Conservation (phyloP, 2,888 invertebrate genomes). For the Cataglyphis albicans region DNA sequence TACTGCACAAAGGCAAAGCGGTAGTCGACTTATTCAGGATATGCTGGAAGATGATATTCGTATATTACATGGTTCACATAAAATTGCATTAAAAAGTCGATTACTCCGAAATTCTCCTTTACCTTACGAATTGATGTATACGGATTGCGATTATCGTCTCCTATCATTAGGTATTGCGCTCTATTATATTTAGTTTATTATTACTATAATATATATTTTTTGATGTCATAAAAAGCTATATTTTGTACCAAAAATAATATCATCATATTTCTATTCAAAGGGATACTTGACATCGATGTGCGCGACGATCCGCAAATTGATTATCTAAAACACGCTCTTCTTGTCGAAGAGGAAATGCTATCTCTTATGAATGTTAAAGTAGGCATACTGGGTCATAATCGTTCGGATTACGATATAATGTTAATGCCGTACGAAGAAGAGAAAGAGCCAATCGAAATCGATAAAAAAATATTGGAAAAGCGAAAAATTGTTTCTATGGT, state of each 20-base stretch:
- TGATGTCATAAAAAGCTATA: neutral
- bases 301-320: slow-evolving; percentile 86
- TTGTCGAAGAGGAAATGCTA: slow-evolving; percentile 88
- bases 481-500: slow-evolving; percentile 24
- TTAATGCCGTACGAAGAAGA: slow-evolving; percentile 87
- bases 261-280: slow-evolving; percentile 73
- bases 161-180: slow-evolving; percentile 86
- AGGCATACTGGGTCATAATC: slow-evolving; percentile 88
- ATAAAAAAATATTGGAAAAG: neutral
- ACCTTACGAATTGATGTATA: slow-evolving; percentile 88
- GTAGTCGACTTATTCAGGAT: slow-evolving; percentile 79
- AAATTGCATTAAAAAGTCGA: slow-evolving; percentile 87
- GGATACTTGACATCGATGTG: slow-evolving; percentile 83
- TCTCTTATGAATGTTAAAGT: slow-evolving; percentile 86
- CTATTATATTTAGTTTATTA: slow-evolving; percentile 5
- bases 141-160: slow-evolving; percentile 88
- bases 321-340: slow-evolving; percentile 87
- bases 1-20: slow-evolving; percentile 86
- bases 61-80: slow-evolving; percentile 87
- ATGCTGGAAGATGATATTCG: slow-evolving; percentile 87
- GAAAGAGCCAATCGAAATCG: slow-evolving; percentile 5
- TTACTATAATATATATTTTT: neutral
- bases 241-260: slow-evolving; percentile 10
- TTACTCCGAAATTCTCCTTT: slow-evolving; percentile 88
- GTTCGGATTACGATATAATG: slow-evolving; percentile 88